Base-by-base conservation (phyloP, 2,888 invertebrate species). In the Watsonalla binaria region DNA sequence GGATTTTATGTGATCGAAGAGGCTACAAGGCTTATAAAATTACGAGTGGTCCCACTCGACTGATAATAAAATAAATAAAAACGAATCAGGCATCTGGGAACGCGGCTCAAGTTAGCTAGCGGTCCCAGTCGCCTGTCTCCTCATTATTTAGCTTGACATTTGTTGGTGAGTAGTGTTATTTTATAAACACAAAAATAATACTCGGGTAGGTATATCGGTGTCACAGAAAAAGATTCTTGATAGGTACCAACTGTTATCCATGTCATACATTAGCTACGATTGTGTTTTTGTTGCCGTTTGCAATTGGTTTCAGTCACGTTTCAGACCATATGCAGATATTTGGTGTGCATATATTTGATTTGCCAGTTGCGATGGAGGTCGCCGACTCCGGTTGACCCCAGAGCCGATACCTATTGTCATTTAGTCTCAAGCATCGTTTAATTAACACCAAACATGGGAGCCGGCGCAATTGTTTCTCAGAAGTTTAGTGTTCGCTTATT, bases 241-340 rank as follows among this genome's bases (percentile, higher is more conserved):
- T 42, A 42, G 42, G 24, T 24, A 24, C 24, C 24, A 24, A 24
- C 24, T 24, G 24, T 24, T 42, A 42, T 11, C 8, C 11, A 5
- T 5, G 42, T 42, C 42, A 42, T 42, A 8, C 14, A 37, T 37
- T 8, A 37, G 11, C 35, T 15, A 46, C 8, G 5, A 37, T 14
- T 37, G 13, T 48, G 37, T 49, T 5, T 48, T 33, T 35, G 8
- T 48, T 47, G 33, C 5, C 48, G 35, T 48, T 8, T 48, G 37
- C 9, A 8, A 39, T 39, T 49, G 49, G 15, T 35, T 9, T 39
- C 49, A 14, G 49, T 49, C 15, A 35, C 35, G 35, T 37, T 39
- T 39, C 42, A 42, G 42, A 11, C 42, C 42, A 42, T 49, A 49
- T 49, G 49, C 49, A 49, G 34, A 49, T 49, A 37, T 49, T 49